Base-by-base conservation (phyloP, 1,140 invertebrate genomes). In the Fopius arisanus region DNA sequence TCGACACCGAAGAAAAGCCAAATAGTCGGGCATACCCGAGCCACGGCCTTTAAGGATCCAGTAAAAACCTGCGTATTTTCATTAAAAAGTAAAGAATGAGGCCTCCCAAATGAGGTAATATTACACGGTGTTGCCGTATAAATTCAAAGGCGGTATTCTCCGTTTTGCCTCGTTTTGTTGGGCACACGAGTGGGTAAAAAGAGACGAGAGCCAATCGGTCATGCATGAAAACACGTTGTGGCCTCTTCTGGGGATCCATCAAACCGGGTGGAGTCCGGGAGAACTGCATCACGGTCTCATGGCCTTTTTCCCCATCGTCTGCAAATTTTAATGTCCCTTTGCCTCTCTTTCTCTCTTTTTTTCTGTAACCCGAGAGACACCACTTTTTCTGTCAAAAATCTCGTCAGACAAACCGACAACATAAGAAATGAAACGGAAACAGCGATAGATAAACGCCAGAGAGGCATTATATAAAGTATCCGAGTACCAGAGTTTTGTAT, bases 101-200 rank as follows among this genome's bases (percentile, higher is more conserved):
- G 51, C 3, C 33, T 16, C n/a, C n/a, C 5, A 70, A 62, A 70
- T 62, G 69, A 40, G 51, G 59, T 71, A n/a, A n/a, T 71, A 71
- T 71, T 71, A 71, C 59, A 63, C 69, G 59, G 69, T 40, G 51
- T 71, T 37, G 31, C 33, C 54, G 33, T 63, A 71, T 71, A 71
- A 63, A 19, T 71, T 71, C 10, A 29, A 37, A 41, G 33, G 12
- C 54, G 54, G 19, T 63, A 33, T 59, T 31, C n/a, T n/a, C 51
- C 31, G 40, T 62, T 71, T 37, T 63, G 29, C 31, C 29, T 40
- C 69, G 51, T 63, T 63, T 31, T 16, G 31, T 28, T 62, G 21
- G 21, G 21, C 54, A 71, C 54, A 63, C 69, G 54, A 71, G 29
- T 48, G 19, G n/a, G 54, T 26, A 59, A 59, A 59, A 59, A 59